phyloP scores from a whole-genome alignment of 2,113 vertebrate genomes.

The Ginglymostoma cirratum region DNA sequence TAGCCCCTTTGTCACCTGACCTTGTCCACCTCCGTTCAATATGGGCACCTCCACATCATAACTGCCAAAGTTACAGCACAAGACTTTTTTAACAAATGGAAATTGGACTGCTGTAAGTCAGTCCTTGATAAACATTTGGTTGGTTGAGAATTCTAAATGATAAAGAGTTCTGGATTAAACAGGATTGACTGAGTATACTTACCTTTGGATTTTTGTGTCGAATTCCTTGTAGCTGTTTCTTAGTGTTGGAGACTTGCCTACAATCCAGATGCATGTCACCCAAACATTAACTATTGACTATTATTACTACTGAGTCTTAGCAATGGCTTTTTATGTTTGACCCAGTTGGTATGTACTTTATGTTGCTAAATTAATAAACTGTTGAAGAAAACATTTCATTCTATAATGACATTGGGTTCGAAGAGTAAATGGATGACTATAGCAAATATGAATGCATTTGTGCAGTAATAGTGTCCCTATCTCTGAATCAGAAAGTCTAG shows the following conservation, averaged over 20 bases:
- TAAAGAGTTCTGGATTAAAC: not conserved
- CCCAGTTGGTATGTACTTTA: not conserved
- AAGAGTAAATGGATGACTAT: not conserved
- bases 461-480: too few relatives aligned
- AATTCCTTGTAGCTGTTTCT: not conserved
- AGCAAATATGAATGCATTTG: too few relatives aligned
- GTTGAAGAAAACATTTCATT: not conserved
- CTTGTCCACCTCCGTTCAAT: too few relatives aligned
- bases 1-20: too few relatives aligned
- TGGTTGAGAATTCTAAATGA: not conserved
- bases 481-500: too few relatives aligned
- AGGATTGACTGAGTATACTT: not conserved
- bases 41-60: too few relatives aligned
- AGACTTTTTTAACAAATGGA: not conserved
- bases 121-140: not conserved
- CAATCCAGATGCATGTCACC: not conserved
- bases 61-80: not conserved
- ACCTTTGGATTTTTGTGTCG: not conserved
- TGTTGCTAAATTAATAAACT: not conserved
- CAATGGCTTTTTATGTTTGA: not conserved
- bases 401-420: not conserved
- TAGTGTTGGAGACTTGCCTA: not conserved
- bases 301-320: not conserved
- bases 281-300: not conserved
- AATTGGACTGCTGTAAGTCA: not conserved